Percentiles rank a stretch among this genome's conserved stretches.
Evolutionary conservation across 35 echinoderm and acorn worm genomes (phyloP).

Genomic region (Ptychodera flava): DNA sequence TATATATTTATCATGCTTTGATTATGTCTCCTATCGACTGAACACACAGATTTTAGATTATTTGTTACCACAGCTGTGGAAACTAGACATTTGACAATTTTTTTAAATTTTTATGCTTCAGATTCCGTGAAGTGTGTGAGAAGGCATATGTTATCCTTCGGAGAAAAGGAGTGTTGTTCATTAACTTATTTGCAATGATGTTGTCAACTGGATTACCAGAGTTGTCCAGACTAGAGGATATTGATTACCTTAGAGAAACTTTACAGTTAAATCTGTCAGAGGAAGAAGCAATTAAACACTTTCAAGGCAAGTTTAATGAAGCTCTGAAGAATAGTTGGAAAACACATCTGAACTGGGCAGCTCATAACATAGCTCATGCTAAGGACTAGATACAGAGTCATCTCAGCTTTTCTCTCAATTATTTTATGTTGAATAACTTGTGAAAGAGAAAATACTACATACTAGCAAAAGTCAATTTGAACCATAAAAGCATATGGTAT

Average conservation of each 20-base stretch:
- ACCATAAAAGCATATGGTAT: too few species aligned
- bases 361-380: constrained; percentile 56
- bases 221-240: constrained; percentile 62
- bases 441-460: too few species aligned
- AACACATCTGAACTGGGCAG: constrained; percentile 87
- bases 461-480: too few species aligned
- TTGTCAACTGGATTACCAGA: constrained; percentile 91
- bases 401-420: too few species aligned
- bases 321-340: constrained; percentile 96
- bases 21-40: too few species aligned
- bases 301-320: constrained; percentile 85
- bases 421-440: too few species aligned
- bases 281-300: constrained; percentile 75
- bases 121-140: constrained; percentile 73
- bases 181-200: constrained; percentile 99
- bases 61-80: too few species aligned
- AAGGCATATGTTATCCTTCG: constrained; percentile 83
- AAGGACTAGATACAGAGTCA: not conserved
- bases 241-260: constrained; percentile 73
- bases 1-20: too few species aligned
- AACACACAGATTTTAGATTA: too few species aligned
- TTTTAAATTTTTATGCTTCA: constrained; percentile 7
- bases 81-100: too few species aligned
- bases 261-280: constrained; percentile 65
- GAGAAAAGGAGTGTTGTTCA: constrained; percentile 74